Base-by-base conservation (phyloP, 2,888 invertebrate species). In the Drosophila maculinotata region DNA sequence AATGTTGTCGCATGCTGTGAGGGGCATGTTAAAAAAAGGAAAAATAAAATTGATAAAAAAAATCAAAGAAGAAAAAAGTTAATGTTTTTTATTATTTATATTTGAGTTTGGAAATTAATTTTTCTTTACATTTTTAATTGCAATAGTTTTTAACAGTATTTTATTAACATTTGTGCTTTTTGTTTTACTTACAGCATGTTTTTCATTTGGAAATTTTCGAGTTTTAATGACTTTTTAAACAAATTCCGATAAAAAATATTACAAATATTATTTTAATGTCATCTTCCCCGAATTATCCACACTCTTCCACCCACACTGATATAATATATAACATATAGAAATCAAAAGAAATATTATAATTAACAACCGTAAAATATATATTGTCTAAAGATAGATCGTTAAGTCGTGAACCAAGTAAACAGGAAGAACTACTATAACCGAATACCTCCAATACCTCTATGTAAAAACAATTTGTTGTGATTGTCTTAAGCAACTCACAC, bases 381-480 rank as follows among this genome's bases (percentile, higher is more conserved):
- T 71, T 56, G 42, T 41, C 33, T 70, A 60, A 57, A 23, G 14
- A 33, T 44, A 39, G 57, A 58, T 54, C 38, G 36, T 60, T 72
- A 87, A 87, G 88, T 64, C 76, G 80, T 85, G 89, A 80, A 89
- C 77, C 68, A 87, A 89, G 79, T 76, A 74, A 88, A 76, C 79
- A 85, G 87, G 81, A 84, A 83, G 71, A 88, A 85, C 68, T 90
- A 86, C 90, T 90, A 90, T 90, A 89, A 90, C 89, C 90, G 88
- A 89, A 90, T 90, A 90, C 90, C 90, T 90, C 90, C 87, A 87
- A 87, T 90, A 90, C 91, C 91, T 91, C 88, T 87, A 57, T 74
- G 65, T 79, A 87, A 82, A 80, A 76, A 83, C 75, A 51, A 67
- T 42, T 74, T 85, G 86, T 88, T 85, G 84, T 83, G 83, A 88